Base-by-base conservation (phyloP, 2,113 vertebrate genomes). In the Saguinus imperator region DNA sequence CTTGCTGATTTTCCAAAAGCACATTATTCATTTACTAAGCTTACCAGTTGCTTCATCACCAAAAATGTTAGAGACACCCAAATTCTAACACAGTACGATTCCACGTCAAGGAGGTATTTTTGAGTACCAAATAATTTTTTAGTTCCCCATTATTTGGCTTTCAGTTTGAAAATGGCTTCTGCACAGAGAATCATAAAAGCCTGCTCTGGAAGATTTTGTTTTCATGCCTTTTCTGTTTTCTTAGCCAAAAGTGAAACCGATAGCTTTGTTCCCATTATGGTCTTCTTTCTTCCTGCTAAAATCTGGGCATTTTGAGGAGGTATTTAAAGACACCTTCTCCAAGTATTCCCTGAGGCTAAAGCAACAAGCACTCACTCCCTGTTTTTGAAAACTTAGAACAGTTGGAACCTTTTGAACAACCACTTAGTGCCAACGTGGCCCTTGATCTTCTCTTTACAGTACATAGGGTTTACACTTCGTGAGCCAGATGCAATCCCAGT, bases 391-490 rank as follows among this genome's bases (percentile, higher is more conserved):
- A 94, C 43, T 86, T 92, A 86, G 90, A 97, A 43, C 92, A 94
- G 84, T 98, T 93, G 95, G 96, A 98, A 97, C 94, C 81, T 96
- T 95, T 94, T 88, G 95, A 97, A 94, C 88, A 96, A 83, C 72
- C 90, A 93, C 96, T 97, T 81, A 48, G 82, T 97, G 96, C 94
- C 95, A 97, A n/a, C 0, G 0, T 52, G 35, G 87, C 72, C 93
- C 96, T 98, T 97, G 85, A 97, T 96, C 97, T 96, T 93, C 66
- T 86, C 89, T 97, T 89, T 81, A 82, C 79, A 88, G 90, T 75
- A 95, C 90, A 72, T 29, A 72, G 94, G 85, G 96, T 95, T 97
- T 94, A 94, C 77, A 91, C 97, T 96, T 37, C 13, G 32, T 7
- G 58, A 97, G 97, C 97, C 98, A 98, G 94, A 79, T 32, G 83